Base-by-base conservation (phyloP, 2,797 vertebrate genomes). In the Carcharodon carcharias region DNA sequence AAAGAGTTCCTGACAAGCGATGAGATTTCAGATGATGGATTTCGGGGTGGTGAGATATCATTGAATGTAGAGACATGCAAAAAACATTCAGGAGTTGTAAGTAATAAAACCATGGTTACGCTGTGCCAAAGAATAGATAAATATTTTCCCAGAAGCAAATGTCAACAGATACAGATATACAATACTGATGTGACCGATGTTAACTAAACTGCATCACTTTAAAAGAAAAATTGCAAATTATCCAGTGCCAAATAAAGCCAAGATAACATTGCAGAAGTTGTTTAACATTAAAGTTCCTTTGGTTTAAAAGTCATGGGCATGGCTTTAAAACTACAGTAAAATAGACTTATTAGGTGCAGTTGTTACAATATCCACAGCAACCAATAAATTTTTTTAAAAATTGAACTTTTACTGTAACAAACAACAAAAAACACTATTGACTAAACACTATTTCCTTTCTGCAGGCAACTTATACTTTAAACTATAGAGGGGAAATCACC, bases 1-100 rank as follows among this genome's bases (percentile, higher is more conserved):
- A 98, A 99, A 0, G 99, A 99, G 97, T 99, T 99, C 97, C 98
- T 99, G 71, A 97, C 99, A 97, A 99, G 99, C 94, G 99, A 99
- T 96, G 99, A 99, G 98, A 99, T 99, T 88, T 98, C 99, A 96
- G 99, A 99, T 26, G 99, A 99, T 97, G 98, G 98, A 97, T 99
- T 98, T 98, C 98, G 98, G 96, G 98, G 98, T 0, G 99, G 98
- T 11, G 98, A 99, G 96, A 97, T 98, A 82, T 96, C 98, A 1
- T 96, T 98, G 96, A 97, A 98, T 61, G 97, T 98, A 65, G 99
- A 99, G 95, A 97, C 98, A 9, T 98, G 98, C 96, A 99, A 98
- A 97, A 99, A 99, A 96, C 98, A 98, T 96, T 96, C 97, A 0
- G 98, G 98, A 91, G 97, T 97, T 96, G 99, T 99, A 98, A 98